A percentile compares a stretch with the other conserved stretches of the same genome.
phyloP scores from a whole-genome alignment of 2,113 vertebrate genomes.

The Poicephalus meyeri region DNA sequence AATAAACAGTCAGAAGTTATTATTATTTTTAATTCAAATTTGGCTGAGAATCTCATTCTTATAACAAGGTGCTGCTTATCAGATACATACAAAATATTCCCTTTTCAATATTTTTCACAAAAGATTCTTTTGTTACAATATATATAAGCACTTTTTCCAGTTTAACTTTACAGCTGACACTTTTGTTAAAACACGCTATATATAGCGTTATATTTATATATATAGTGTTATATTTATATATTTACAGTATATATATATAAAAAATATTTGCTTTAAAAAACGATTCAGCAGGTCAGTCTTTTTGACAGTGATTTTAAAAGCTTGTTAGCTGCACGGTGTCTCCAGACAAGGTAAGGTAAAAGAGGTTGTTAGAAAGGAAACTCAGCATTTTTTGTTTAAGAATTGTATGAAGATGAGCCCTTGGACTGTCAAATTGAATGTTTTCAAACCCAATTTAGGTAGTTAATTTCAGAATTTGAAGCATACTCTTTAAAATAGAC shows the following conservation, averaged over 20 bases:
- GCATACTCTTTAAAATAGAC: neutral
- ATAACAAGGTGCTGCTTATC: neutral
- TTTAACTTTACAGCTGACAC: neutral
- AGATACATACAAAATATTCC: neutral
- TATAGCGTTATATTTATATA: neutral
- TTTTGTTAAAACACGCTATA: neutral
- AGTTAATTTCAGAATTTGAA: neutral
- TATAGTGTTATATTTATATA: too few relatives aligned
- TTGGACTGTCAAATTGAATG: neutral
- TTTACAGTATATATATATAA: too few relatives aligned
- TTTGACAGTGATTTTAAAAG: neutral
- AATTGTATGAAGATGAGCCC: neutral
- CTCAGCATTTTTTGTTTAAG: neutral
- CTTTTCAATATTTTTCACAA: neutral
- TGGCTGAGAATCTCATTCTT: neutral
- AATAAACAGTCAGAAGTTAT: neutral
- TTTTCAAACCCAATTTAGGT: neutral
- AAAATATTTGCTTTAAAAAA: neutral
- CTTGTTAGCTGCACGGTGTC: neutral
- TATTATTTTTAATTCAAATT: neutral
- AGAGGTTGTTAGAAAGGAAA: neutral
- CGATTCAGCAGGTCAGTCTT: neutral
- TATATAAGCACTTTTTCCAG: neutral
- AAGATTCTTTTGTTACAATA: neutral
- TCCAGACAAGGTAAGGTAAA: neutral